phyloP scores from a whole-genome alignment of 2,113 vertebrate genomes.

The Diadophis punctatus region DNA sequence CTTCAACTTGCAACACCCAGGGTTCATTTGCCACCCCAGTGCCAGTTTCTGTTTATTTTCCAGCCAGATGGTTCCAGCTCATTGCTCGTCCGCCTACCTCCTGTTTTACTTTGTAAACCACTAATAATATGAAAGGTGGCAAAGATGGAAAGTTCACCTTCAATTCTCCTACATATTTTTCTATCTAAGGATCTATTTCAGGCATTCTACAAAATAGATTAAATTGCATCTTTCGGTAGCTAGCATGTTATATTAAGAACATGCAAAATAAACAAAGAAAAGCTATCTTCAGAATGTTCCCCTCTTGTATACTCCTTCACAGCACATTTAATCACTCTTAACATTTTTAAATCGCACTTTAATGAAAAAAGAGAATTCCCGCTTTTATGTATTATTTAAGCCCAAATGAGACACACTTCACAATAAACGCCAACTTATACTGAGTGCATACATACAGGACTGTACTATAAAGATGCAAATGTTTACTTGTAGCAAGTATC shows the following conservation, averaged over 20 bases:
- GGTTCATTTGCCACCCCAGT: slow-evolving; percentile 23
- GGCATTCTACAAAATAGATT: background rate
- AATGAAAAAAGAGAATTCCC: background rate
- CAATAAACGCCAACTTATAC: background rate
- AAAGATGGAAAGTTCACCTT: slow-evolving; percentile 23
- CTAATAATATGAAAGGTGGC: background rate
- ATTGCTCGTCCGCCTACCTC: background rate
- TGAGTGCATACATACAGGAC: background rate
- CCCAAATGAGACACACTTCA: background rate
- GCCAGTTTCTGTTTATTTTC: background rate
- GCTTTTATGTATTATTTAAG: background rate
- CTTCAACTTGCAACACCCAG: slow-evolving; percentile 21
- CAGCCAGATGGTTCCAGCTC: background rate
- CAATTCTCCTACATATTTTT: background rate
- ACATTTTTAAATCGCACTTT: background rate
- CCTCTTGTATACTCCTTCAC: background rate
- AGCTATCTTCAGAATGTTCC: no score
- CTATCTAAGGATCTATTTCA: background rate
- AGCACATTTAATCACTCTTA: background rate
- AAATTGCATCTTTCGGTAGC: background rate
- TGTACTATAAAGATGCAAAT: background rate
- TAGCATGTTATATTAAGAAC: accelerated
- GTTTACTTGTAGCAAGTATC: background rate
- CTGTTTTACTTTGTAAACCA: background rate
- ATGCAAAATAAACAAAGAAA: accelerated